Evolutionary conservation across 2,888 invertebrate genomes (phyloP), one percentile per base, ranked within the genome.

Genomic region (Villa cingulata): DNA sequence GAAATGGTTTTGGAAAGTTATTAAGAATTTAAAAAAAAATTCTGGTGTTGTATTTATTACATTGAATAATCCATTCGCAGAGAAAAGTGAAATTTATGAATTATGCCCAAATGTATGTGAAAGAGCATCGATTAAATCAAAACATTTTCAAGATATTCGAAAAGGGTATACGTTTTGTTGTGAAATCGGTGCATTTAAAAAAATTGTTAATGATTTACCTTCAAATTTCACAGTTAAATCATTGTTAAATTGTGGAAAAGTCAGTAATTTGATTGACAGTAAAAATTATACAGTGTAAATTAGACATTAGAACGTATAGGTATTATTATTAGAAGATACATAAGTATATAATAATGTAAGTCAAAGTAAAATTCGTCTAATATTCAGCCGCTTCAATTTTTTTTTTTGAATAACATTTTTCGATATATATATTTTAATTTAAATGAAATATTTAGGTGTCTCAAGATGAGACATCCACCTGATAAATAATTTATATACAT

Each of bases 1-100:
- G 2, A 63, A 68, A 56, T 69, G 60, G 58, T 58, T 65, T 43
- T 72, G 70, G 70, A 72, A 72, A 59, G 57, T 74, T 23, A 58
- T 72, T 4, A 65, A 67, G 51, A 61, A 66, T 45, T 59, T 59
- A n/a, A 47, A 55, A 14, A 57, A 61, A 19, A 51, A 54, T 23
- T 57, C 56, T 5, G 73, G 64, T n/a, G 68, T 72, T 16, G 72
- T 64, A n/a, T 62, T 74, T 38, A 61, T 74, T 3, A 59, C 64
- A 27, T 56, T 70, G 12, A 74, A 74, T 56, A 71, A 73, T 61
- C 73, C 73, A 4, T 70, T 68, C 55, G 51, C 61, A 2, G 12
- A 48, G 53, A 48, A 43, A 17, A 48, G 56, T n/a, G 62, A 64
- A 41, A 44, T 54, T 7, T 44, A 49, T 18, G 55, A 59, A 16